These are phyloP conservation scores for Capromys pilorides DNA, from an alignment of 2,797 vertebrate genomes.

Conservation along the genomic window DNA sequence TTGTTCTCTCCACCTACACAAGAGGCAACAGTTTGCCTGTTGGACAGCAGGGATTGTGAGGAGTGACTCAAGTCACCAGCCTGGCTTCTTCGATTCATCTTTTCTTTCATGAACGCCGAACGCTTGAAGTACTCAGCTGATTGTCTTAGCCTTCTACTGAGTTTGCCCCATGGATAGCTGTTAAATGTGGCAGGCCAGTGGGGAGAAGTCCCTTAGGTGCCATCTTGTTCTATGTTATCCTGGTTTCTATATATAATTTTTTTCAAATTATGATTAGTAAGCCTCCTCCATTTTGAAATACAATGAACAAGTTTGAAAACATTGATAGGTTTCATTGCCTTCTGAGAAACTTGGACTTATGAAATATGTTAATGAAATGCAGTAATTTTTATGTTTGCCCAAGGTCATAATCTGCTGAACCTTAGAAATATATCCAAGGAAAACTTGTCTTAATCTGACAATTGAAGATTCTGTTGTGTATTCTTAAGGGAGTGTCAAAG, in stretches of 20 bases:
- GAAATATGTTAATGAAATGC: background rate
- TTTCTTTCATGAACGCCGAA: background rate
- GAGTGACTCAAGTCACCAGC: rapidly evolving
- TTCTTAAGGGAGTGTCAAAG: slow-evolving; percentile 30
- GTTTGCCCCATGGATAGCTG: background rate
- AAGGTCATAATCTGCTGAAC: slow-evolving; percentile 40
- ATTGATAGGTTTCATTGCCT: slow-evolving; percentile 22
- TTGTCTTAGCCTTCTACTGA: background rate
- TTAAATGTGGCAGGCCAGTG: background rate
- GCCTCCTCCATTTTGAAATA: background rate
- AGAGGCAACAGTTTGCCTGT: background rate
- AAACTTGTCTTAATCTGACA: slow-evolving; percentile 38
- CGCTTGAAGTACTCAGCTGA: background rate
- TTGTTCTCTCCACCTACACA: background rate
- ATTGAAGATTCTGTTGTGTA: background rate
- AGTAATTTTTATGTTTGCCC: slow-evolving; percentile 37
- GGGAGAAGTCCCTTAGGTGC: background rate
- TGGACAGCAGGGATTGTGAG: background rate
- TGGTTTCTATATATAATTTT: background rate
- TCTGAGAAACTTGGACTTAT: slow-evolving; percentile 24
- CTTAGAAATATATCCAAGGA: slow-evolving; percentile 28
- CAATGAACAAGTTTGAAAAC: background rate
- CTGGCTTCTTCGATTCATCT: too few species aligned
- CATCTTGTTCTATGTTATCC: background rate
- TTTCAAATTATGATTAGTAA: background rate